Evolutionary conservation across 2,888 invertebrate genomes (phyloP), one percentile per base, ranked within the genome.

Genomic region (Drosophila setosimentum): DNA sequence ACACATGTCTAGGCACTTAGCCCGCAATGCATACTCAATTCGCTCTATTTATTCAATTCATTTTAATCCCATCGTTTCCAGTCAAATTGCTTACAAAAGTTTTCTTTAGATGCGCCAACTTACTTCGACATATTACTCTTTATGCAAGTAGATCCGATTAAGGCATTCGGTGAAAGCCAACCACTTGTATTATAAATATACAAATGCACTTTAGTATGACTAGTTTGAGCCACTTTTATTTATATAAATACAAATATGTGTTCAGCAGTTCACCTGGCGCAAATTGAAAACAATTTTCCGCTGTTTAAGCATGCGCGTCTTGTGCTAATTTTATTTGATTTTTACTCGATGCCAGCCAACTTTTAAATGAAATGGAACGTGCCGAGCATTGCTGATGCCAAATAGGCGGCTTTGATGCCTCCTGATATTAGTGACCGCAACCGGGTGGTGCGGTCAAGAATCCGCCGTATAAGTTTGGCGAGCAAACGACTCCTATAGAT

Each of bases 311-410:
- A 72, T 73, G 68, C 75, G 64, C 54, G 57, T 61, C 73, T 78
- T 63, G 59, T 67, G 73, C 79, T 85, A 82, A 85, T 85, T 87
- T 71, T 82, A 87, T 85, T 89, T 84, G 82, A 84, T 82, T 84
- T 88, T 78, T 68, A 76, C 78, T 57, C 70, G 68, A 64, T 55
- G 70, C 42, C 45, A 60, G 74, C 61, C 54, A 82, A 76, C 82
- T 89, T 80, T 87, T 78, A 84, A 89, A 82, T 82, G 76, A 89
- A 85, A 76, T 66, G 64, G 53, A 64, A 87, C 85, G 90, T 86
- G 85, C 68, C 60, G 16, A 57, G 85, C 78, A 89, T 85, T 35
- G 32, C 21, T 24, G 40, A 33, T 45, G 68, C 45, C 55, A n/a
- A 35, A 8, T 6, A 13, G 30, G 6, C 30, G 32, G 16, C 62